Base-by-base conservation (phyloP, 2,888 invertebrate species). In the Papilio protenor region DNA sequence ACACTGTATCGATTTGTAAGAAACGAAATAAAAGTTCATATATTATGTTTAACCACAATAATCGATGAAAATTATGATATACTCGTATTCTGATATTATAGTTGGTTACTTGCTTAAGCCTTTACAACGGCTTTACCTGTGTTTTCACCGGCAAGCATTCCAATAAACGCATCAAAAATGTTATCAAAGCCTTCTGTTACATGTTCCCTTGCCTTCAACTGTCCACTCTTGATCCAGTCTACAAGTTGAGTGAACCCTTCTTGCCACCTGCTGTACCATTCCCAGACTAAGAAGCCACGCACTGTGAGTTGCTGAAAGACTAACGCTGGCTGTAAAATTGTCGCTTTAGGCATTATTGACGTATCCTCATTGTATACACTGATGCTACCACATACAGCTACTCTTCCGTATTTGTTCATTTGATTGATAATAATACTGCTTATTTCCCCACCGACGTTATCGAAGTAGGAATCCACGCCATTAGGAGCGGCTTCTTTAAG, bases 401-500 rank as follows among this genome's bases (percentile, higher is more conserved):
- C 85, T 77, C 89, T 82, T 10, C 89, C 89, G n/a, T 57, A 79
- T 5, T 76, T 59, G 76, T 95, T 96, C 96, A 96, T 96, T 80
- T 95, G 95, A 69, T 90, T 89, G 0, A 96, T 90, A 10, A 96
- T 94, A 0, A 87, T 88, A 71, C 93, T 93, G 64, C 96, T 95
- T 27, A 96, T 90, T 77, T 95, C 95, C 6, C 96, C 96, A 16
- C 96, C 96, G 18, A 96, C 97, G 86, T 97, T 97, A 85, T 97
- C 97, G 86, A 97, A 97, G 85, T 96, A 97, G 84, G 96, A 96
- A 84, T 97, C 96, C 0, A 97, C 89, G 1, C 97, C 97, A 18
- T 96, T 90, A 0, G 97, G 96, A 2, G 96, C 96, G 66, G 92
- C 94, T 86, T 95, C 92, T 78, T 94, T 95, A 49, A 97, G 87